Evolutionary conservation across 2,797 vertebrate genomes (phyloP), one percentile per base, ranked within the genome.

Genomic region (Oreochromis grahami): DNA sequence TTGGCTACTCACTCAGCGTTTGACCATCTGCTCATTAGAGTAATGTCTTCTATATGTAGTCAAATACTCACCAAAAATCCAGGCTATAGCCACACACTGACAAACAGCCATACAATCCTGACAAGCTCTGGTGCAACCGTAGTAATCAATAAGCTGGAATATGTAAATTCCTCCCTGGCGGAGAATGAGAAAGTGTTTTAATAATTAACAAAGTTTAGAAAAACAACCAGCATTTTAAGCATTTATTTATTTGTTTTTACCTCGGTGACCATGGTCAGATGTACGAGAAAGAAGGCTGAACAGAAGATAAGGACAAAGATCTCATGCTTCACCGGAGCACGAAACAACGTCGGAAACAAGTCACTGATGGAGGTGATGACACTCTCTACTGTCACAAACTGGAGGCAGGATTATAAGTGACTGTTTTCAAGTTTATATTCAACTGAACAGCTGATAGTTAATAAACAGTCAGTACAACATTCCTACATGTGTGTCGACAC

Each of bases 81-180:
- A 98, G 72, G 94, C 95, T 32, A 98, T n/a, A 41, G 93, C 24
- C 3, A 24, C 24, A 24, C 24, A 24, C 24, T 24, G 3, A 80
- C 94, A 97, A 65, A 97, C 15, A 1, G 96, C 87, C 36, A 98
- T 91, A 72, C 97, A 96, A 81, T 97, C 92, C 43, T 96, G 87
- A 82, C 95, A 97, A 0, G 58, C 95, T 41, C 97, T 96, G 0
- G 96, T 97, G 60, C 92, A 94, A 17, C 95, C 96, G 0, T 98
- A 98, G 84, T 97, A 97, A 87, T 98, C 97, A 78, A 97, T 96
- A 6, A 98, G 95, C 87, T 97, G 96, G 91, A 98, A 97, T 82
- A 97, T 77, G 48, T 97, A 98, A 93, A 97, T 96, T 3, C 97
- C 87, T 19, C 88, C 88, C 91, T 94, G 13, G 8, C n/a, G 7